Conservation (phyloP, 1,140 invertebrate genomes). For the Aleiodes sp. region DNA sequence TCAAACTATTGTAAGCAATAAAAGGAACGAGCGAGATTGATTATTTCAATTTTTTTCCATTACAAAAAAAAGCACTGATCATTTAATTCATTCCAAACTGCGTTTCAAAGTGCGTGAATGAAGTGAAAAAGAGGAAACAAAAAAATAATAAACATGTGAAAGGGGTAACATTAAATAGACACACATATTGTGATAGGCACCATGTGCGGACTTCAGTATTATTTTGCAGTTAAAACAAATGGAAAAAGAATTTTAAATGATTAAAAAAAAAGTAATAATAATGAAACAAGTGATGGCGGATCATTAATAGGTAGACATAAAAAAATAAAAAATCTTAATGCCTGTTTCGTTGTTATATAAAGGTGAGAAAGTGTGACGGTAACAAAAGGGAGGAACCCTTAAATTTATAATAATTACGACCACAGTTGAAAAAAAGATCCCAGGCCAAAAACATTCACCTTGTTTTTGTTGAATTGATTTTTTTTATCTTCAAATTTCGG, state of each 20-base stretch:
- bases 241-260: conserved; percentile 8
- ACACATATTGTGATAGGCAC: conserved; percentile 65
- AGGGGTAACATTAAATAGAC: conserved; percentile 44
- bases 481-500: background rate
- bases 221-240: conserved; percentile 58
- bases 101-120: conserved; percentile 10
- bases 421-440: conserved; percentile 25
- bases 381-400: background rate
- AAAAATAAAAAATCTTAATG: conserved; percentile 33
- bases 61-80: background rate
- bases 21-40: too few species aligned
- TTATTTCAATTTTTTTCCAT: background rate
- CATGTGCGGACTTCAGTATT: conserved; percentile 67
- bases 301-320: conserved; percentile 47
- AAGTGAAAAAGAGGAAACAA: background rate
- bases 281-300: conserved; percentile 30
- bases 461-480: background rate
- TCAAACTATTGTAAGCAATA: background rate
- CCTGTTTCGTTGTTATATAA: conserved; percentile 46
- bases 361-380: background rate
- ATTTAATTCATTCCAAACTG: background rate
- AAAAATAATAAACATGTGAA: background rate
- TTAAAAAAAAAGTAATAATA: conserved; percentile 29
- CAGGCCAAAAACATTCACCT: conserved; percentile 16
- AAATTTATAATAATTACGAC: conserved; percentile 12